phyloP scores from a whole-genome alignment of 2,888 invertebrate genomes.

The Dasypogon diadema region DNA sequence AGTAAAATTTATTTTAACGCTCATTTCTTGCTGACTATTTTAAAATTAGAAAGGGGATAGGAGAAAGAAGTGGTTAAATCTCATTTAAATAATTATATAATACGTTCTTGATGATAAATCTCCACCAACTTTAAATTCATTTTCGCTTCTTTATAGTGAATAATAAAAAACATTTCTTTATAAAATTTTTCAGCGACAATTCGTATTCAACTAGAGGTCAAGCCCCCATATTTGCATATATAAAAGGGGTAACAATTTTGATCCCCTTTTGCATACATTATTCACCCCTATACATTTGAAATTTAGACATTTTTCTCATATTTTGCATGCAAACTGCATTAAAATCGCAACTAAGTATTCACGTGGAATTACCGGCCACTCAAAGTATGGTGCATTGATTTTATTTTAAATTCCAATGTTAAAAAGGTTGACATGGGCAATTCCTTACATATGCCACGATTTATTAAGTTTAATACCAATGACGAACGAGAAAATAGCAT shows the following conservation, averaged over 20 bases:
- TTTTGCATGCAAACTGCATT: slow-evolving; percentile 39
- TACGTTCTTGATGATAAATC: too few species aligned
- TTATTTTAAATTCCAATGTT: slow-evolving; percentile 8
- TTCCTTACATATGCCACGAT: slow-evolving; percentile 1
- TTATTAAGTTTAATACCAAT: slow-evolving; percentile 24
- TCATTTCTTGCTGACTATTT: too few species aligned
- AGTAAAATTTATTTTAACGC: too few species aligned
- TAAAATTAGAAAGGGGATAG: too few species aligned
- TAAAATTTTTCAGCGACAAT: not conserved
- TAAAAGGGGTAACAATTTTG: not conserved
- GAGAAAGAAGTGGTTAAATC: too few species aligned
- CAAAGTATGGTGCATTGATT: too few species aligned
- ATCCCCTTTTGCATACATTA: slow-evolving; percentile 21
- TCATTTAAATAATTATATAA: too few species aligned
- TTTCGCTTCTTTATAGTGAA: too few species aligned
- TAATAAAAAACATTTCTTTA: too few species aligned
- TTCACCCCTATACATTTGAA: not conserved
- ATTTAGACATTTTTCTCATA: slow-evolving; percentile 1
- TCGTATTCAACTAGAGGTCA: not conserved
- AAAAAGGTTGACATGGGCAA: not conserved
- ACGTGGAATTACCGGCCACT: too few species aligned
- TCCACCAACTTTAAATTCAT: too few species aligned
- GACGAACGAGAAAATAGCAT: too few species aligned
- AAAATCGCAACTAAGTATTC: slow-evolving; percentile 34
- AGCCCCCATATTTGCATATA: slow-evolving; percentile 12